Base-by-base conservation (phyloP, 2,113 vertebrate species). In the Xiphophorus couchianus region DNA sequence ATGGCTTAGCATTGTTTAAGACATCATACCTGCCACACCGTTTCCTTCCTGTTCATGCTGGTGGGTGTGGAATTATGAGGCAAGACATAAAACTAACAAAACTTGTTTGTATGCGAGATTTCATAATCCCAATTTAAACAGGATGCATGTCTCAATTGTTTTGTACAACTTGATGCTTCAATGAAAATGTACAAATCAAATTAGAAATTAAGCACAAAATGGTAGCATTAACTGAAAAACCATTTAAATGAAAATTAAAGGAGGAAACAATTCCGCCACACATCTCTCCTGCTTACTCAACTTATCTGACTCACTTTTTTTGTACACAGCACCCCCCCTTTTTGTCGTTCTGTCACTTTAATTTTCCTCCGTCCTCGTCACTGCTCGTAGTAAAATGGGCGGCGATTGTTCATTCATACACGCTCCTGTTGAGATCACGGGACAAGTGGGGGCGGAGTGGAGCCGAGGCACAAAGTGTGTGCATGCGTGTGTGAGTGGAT, bases 391-490 rank as follows among this genome's bases (percentile, higher is more conserved):
- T 90, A 88, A 89, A 90, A 86, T 77, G 78, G 92, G 84, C 77
- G 88, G 87, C 29, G 88, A 81, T 85, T 88, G 84, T 91, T 92
- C 90, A 90, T 90, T 89, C 87, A 88, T 48, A 68, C 83, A 39
- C 79, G 28, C 87, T 74, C 29, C 64, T 25, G 44, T 61, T 83
- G 66, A 73, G 82, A 83, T 89, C 86, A 73, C 83, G 85, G 82
- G 90, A 81, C 76, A 76, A 69, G 84, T 58, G 83, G 86, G 39
- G 82, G 90, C 73, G 91, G 88, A 69, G 66, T 66, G 65, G 84
- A 37, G 70, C 74, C 69, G 90, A 85, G 71, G 70, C 69, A 66
- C 64, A 65, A 54, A 60, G 3, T 31, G 29, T 14, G 69, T 28
- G 69, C 42, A 68, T 58, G 66, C 39, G 30, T 44, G 12, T 19